Base-by-base conservation (phyloP, 2,113 vertebrate genomes). In the Daboia siamensis region DNA sequence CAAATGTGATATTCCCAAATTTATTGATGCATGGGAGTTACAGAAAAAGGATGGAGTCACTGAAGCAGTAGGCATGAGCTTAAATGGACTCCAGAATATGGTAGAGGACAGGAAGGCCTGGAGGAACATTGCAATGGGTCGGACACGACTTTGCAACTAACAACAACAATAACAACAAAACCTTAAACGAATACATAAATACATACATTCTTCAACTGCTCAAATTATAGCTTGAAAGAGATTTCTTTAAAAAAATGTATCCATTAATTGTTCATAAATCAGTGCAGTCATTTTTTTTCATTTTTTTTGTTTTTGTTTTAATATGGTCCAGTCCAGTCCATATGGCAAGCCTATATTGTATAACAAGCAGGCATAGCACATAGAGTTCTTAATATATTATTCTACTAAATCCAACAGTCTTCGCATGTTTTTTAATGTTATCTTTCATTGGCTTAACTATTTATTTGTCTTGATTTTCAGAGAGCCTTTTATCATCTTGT, bases 401-500 rank as follows among this genome's bases (percentile, higher is more conserved):
- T 23, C 4, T 51, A 39, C 74, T 80, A 80, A 80, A 80, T 80
- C 74, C 74, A 80, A 10, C 26, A 89, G 86, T 10, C 1, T 48
- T 0, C 13, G n/a, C 17, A 0, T 2, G 0, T 59, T 29, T 92
- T 90, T 86, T 85, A n/a, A 11, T 0, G 0, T 39, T 12, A 84
- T 74, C 20, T 80, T 87, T 93, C 94, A 33, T 95, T 89, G 94
- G 92, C 44, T 39, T 91, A 57, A 80, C 26, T 96, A 0, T 88
- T 23, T 95, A 52, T 97, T 95, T 95, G 52, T 97, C 93, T 97
- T 95, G 95, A 52, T 97, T 96, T 96, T 52, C 96, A 99, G 99
- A 95, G 99, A 99, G 6, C 99, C 99, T 93, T 99, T 99, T 96
- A 99, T 99, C 94, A 99, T 99, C 97, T 98, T 99, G 90, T 99